These are phyloP conservation scores for Prionace glauca DNA, from an alignment of 2,797 vertebrate genomes.

Conservation along the genomic window DNA sequence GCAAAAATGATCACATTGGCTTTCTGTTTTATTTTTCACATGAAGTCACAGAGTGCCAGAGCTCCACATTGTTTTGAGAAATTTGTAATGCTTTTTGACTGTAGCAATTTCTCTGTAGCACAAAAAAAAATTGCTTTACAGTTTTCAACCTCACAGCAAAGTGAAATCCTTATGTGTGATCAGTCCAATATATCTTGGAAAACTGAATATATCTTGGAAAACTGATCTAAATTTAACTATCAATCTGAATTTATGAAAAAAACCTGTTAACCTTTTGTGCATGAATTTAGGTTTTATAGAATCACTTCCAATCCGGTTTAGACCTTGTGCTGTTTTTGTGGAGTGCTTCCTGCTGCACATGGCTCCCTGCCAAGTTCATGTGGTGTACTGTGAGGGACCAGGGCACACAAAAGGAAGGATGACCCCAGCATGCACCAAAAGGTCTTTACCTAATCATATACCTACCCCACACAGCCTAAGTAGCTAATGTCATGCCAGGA, in stretches of 20 bases:
- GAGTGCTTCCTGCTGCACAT: no score
- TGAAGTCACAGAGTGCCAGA: neutral
- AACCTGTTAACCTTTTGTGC: neutral
- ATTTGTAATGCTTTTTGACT: slow-evolving; percentile 13
- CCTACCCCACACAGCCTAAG: neutral
- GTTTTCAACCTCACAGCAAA: neutral
- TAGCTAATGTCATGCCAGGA: neutral
- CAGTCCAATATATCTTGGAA: neutral
- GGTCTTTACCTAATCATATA: neutral
- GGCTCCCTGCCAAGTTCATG: neutral
- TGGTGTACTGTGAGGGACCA: neutral
- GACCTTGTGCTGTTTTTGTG: neutral
- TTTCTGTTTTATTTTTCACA: neutral
- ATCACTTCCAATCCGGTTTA: neutral
- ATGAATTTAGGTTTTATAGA: neutral
- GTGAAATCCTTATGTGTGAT: neutral
- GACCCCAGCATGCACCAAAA: neutral
- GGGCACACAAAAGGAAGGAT: no score
- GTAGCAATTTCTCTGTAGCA: neutral
- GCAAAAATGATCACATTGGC: neutral
- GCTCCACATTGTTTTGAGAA: neutral
- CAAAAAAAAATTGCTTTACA: neutral
- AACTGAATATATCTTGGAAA: neutral
- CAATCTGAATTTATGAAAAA: slow-evolving; percentile 8
- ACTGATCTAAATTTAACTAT: neutral